Evolutionary conservation across 2,888 invertebrate species (phyloP), one percentile per base, ranked within the genome.

Genomic region (Elmis aenea): DNA sequence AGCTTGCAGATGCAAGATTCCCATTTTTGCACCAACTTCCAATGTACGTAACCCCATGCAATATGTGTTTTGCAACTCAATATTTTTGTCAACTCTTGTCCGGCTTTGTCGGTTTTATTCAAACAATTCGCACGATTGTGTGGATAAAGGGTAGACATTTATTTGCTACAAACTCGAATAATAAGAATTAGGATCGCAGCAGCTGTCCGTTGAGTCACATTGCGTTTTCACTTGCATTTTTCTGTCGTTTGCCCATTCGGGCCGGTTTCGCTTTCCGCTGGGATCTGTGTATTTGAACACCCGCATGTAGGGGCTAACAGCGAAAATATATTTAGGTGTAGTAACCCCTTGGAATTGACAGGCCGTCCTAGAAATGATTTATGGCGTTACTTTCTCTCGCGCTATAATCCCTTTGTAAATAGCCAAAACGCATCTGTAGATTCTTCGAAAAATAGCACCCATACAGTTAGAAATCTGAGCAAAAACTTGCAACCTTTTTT

Each of bases 161-260:
- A n/a, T 41, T 41, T 41, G 13, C 32, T 14, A 9, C 34, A 27
- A 33, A 34, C 24, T 37, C 34, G 18, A 34, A 42, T 38, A 30
- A 38, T 9, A 27, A 20, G 30, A 35, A 26, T 34, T 23, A 23
- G 13, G 16, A 31, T 12, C 22, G 10, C 15, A 12, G 35, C 42
- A 38, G 42, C 42, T 38, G 42, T 32, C n/a, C 24, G 26, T 37
- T 37, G 16, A 29, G 24, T 35, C 25, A 38, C 32, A 28, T 42
- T 42, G 34, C 38, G 26, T 27, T 12, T 26, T 32, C 13, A 16
- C 14, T n/a, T n/a, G n/a, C n/a, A n/a, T n/a, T n/a, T n/a, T n/a
- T n/a, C n/a, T n/a, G n/a, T n/a, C n/a, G n/a, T n/a, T n/a, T n/a
- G n/a, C n/a, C n/a, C n/a, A 6, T 18, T 18, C 18, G 8, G 5